Percentiles rank a stretch among this genome's conserved stretches.
Conservation (phyloP, 92 coral and sea anemone genomes). For the Phenganax marumi region DNA sequence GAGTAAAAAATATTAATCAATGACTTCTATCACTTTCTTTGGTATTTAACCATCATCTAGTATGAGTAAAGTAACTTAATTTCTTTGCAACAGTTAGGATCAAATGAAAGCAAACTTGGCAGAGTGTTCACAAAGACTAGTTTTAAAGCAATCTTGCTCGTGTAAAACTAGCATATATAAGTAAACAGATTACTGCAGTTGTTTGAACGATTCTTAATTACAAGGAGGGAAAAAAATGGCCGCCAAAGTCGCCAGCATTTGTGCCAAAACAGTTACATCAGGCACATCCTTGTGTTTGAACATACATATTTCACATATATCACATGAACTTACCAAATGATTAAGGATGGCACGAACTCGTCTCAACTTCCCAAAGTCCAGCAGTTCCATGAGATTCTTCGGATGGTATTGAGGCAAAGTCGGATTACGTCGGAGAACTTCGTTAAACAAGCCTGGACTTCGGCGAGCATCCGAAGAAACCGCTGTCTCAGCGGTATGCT, state of each 20-base stretch:
- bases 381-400: slow-evolving; percentile 92
- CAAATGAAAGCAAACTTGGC: too few species aligned
- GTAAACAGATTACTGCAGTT: too few species aligned
- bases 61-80: too few species aligned
- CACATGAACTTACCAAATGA: slow-evolving; percentile 72
- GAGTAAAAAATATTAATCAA: too few species aligned
- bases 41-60: too few species aligned
- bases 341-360: slow-evolving; percentile 88
- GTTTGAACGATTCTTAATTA: too few species aligned
- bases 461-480: slow-evolving; percentile 57
- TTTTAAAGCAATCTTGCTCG: too few species aligned
- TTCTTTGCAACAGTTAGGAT: too few species aligned
- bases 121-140: too few species aligned
- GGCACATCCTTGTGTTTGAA: neutral
- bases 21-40: too few species aligned
- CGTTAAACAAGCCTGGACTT: slow-evolving; percentile 88
- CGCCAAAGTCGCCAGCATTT: neutral
- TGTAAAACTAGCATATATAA: too few species aligned
- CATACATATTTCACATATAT: neutral
- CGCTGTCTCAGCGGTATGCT: neutral
- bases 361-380: slow-evolving; percentile 94
- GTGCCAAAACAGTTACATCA: neutral
- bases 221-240: too few species aligned
- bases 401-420: slow-evolving; percentile 97
- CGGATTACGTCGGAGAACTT: slow-evolving; percentile 82